Base-by-base conservation (phyloP, 1,140 invertebrate genomes). In the Drosophila dunni region DNA sequence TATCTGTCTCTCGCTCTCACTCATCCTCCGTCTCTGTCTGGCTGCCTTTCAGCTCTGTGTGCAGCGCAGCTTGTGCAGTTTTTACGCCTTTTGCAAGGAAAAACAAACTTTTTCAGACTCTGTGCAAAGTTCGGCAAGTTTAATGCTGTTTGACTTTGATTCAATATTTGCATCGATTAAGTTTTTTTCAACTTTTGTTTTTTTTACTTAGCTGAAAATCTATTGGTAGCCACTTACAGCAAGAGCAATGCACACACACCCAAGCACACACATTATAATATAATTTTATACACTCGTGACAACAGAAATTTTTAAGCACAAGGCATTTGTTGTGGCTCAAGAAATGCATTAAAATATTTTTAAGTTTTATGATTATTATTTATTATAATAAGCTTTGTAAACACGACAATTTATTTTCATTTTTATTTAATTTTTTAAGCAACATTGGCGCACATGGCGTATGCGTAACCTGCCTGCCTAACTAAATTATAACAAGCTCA, bases 91-190 rank as follows among this genome's bases (percentile, higher is more conserved):
- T 75, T 62, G 63, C 61, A 38, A 34, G 40, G 63, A 44, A 61
- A 68, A 73, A 68, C 48, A 67, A 73, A 73, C 57, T 62, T 74
- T 69, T 60, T 64, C 72, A 75, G 67, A 68, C 79, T 72, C 73
- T 68, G 65, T 65, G 64, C 63, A 78, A 78, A 86, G 83, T 86
- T 86, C 77, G 81, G 81, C 81, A 86, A 82, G 83, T 86, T 86
- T 86, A 86, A 86, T 86, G 82, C 82, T 83, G 78, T 86, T 86
- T 86, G 83, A 86, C 84, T 86, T 86, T 86, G 83, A 86, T 88
- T 86, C 83, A 86, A 88, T 86, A 86, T 86, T 86, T 86, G 83
- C 83, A 88, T 86, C 83, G 83, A 86, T 86, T 86, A 86, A 79
- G 82, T 88, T 73, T 75, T 75, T 53, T 17, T 46, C 71, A 74